These are phyloP conservation scores for Sebastes fasciatus DNA, from an alignment of 2,113 vertebrate species.

Conservation along the genomic window DNA sequence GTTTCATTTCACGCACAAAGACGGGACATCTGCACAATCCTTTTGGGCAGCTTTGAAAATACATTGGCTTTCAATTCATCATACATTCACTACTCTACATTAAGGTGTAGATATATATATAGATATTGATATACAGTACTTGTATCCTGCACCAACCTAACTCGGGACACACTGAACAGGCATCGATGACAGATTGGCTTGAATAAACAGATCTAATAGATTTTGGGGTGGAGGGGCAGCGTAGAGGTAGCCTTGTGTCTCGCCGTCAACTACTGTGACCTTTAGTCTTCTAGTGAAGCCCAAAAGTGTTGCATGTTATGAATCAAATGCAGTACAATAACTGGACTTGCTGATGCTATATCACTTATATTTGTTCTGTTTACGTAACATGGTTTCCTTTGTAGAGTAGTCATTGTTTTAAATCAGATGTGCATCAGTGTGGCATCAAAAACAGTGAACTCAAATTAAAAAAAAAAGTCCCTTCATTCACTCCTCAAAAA, in stretches of 20 bases:
- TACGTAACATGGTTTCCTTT: neutral
- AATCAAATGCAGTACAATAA: constrained; percentile 19
- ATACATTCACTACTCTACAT: constrained; percentile 81
- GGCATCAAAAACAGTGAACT: constrained; percentile 17
- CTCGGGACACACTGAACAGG: constrained; percentile 55
- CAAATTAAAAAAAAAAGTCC: constrained; percentile 29
- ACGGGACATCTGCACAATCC: constrained; percentile 64
- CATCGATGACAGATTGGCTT: constrained; percentile 52
- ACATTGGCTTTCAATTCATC: constrained; percentile 77
- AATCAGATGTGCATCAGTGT: constrained; percentile 29
- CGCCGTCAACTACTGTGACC: constrained; percentile 41
- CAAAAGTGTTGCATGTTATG: constrained; percentile 42
- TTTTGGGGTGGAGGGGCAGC: constrained; percentile 30
- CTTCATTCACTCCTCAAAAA: constrained; percentile 2
- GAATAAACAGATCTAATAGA: constrained; percentile 29
- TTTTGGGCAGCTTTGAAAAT: constrained; percentile 70
- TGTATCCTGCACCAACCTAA: constrained; percentile 64
- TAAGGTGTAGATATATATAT: constrained; percentile 61
- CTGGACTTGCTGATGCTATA: constrained; percentile 20
- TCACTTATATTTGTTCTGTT: neutral
- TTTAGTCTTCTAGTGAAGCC: constrained; percentile 39
- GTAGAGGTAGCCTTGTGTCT: constrained; percentile 81
- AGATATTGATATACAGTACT: constrained; percentile 75
- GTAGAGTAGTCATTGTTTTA: constrained; percentile 26
- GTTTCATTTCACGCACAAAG: constrained; percentile 72